A percentile compares a stretch with the other conserved stretches of the same genome.
phyloP scores from a whole-genome alignment of 2,113 vertebrate species.

The Odontesthes bonariensis region DNA sequence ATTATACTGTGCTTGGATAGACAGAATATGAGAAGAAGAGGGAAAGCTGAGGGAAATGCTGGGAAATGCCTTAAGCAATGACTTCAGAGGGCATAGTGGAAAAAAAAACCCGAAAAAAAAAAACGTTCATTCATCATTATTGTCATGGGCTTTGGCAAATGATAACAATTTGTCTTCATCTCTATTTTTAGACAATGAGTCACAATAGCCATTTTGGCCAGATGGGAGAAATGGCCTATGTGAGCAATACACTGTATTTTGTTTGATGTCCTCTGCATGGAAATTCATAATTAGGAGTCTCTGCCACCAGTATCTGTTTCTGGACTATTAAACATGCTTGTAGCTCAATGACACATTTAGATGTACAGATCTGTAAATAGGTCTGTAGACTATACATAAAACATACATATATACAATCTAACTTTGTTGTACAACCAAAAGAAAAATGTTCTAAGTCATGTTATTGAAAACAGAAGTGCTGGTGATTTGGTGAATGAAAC shows the following conservation, averaged over 20 bases:
- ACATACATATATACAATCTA: background rate
- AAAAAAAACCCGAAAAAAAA: constrained; percentile 82
- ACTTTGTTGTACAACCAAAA: background rate
- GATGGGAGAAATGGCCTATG: constrained; percentile 94
- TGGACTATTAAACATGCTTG: constrained; percentile 46
- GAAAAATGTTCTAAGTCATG: constrained; percentile 1
- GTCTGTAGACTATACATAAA: background rate
- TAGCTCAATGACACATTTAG: constrained; percentile 67
- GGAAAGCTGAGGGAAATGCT: constrained; percentile 54
- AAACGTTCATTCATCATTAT: constrained; percentile 99
- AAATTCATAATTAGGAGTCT: constrained; percentile 84
- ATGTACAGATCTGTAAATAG: constrained; percentile 52
- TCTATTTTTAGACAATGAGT: constrained; percentile 99
- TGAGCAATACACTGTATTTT: constrained; percentile 87
- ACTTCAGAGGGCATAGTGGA: constrained; percentile 93
- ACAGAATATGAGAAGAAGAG: constrained; percentile 28
- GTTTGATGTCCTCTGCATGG: constrained; percentile 77
- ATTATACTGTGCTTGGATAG: constrained; percentile 81
- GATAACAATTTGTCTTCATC: constrained; percentile 99
- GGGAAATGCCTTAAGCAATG: constrained; percentile 98
- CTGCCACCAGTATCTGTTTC: constrained; percentile 34
- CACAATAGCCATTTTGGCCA: constrained; percentile 97
- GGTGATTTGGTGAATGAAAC: constrained; percentile 1
- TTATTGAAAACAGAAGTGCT: background rate
- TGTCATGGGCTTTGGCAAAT: constrained; percentile 99